Evolutionary conservation across 2,113 vertebrate species (phyloP).

Genomic region (Myiozetetes cayanensis): DNA sequence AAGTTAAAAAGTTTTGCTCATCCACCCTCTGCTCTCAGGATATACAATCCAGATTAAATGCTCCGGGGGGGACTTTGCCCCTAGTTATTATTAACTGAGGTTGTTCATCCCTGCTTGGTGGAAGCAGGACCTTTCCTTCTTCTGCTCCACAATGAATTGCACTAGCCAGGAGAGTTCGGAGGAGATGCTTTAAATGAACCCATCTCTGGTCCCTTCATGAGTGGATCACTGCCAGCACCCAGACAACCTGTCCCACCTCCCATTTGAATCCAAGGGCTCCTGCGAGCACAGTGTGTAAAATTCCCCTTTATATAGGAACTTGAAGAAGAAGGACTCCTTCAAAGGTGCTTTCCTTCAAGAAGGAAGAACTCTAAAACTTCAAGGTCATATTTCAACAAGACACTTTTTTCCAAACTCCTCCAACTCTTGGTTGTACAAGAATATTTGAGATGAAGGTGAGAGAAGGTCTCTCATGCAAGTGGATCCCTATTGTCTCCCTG

Average conservation of each 20-base stretch:
- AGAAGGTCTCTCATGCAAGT: background rate
- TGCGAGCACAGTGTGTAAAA: background rate
- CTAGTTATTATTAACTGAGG: background rate
- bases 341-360: background rate
- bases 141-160: background rate
- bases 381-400: background rate
- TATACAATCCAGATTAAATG: background rate
- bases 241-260: background rate
- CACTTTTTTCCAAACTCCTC: background rate
- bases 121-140: background rate
- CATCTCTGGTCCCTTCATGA: background rate
- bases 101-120: background rate
- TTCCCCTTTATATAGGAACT: background rate
- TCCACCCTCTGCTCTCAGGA: background rate
- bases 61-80: background rate
- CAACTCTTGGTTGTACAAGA: background rate
- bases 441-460: background rate
- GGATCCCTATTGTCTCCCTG: background rate
- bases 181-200: background rate
- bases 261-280: background rate
- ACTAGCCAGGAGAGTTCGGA: background rate
- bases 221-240: background rate
- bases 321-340: background rate
- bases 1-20: background rate
- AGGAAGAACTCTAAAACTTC: background rate